phyloP scores from a whole-genome alignment of 2,888 invertebrate genomes.

The Callyntrura guangdongensis region DNA sequence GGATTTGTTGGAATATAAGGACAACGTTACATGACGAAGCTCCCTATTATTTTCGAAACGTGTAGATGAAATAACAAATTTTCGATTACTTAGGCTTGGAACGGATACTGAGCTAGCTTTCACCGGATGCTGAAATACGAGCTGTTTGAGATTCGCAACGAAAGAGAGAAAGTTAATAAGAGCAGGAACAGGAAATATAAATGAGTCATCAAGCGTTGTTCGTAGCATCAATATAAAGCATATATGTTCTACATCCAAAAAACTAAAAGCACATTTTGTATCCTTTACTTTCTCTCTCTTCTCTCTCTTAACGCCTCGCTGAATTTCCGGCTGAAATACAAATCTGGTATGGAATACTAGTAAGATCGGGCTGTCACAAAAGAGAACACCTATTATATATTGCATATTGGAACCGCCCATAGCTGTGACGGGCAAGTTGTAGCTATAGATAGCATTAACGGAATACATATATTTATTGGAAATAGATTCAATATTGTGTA shows the following conservation, averaged over 20 bases:
- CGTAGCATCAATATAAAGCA: slow-evolving; percentile 13
- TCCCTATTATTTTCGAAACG: not conserved
- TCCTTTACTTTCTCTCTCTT: not conserved
- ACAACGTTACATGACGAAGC: not conserved
- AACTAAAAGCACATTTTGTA: not conserved
- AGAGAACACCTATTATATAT: too few relatives aligned
- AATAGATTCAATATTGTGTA: too few relatives aligned
- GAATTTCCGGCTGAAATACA: not conserved
- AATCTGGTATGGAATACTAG: too few relatives aligned
- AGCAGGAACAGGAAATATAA: slow-evolving; percentile 67
- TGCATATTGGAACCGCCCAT: too few relatives aligned
- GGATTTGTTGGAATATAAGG: not conserved
- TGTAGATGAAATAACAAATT: not conserved
- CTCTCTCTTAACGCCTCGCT: slow-evolving; percentile 11
- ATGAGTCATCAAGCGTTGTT: slow-evolving; percentile 43
- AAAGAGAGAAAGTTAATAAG: slow-evolving; percentile 46
- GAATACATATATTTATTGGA: too few relatives aligned
- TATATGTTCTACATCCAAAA: not conserved
- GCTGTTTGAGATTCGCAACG: slow-evolving; percentile 14
- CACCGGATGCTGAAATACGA: slow-evolving; percentile 14
- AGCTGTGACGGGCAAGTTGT: too few relatives aligned
- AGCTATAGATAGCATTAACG: too few relatives aligned
- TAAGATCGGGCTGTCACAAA: not conserved
- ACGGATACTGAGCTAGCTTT: not conserved
- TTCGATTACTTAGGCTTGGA: not conserved